Conservation (phyloP, 2,113 vertebrate species). For the Parus major region DNA sequence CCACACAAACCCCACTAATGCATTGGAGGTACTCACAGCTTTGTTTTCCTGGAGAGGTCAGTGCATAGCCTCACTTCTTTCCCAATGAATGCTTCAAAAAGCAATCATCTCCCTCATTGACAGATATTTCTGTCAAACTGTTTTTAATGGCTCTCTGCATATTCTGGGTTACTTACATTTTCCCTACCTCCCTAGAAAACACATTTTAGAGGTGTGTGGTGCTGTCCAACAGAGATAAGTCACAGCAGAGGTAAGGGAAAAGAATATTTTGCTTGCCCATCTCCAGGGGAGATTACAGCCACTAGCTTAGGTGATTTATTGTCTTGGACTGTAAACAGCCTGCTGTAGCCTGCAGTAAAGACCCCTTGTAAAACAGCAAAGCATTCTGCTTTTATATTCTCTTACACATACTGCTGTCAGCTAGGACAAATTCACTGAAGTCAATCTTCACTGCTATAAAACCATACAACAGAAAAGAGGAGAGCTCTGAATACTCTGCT, state of each 20-base stretch:
- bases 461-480: neutral
- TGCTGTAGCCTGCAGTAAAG: neutral
- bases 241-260: neutral
- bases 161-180: neutral
- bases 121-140: neutral
- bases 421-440: neutral
- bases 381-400: neutral
- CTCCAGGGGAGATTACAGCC: neutral
- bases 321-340: neutral
- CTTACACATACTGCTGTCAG: neutral
- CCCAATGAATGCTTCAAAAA: conserved; percentile 4
- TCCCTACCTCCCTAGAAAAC: neutral
- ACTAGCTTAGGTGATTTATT: neutral
- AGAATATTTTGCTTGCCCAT: neutral
- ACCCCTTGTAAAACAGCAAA: neutral
- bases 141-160: neutral
- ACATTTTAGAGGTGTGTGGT: neutral
- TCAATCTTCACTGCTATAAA: neutral
- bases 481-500: neutral
- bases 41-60: neutral
- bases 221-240: neutral
- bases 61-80: neutral
- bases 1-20: neutral
- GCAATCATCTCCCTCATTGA: neutral
- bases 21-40: neutral